Evolutionary conservation across 2,797 vertebrate species (phyloP).

Genomic region (Alcedo quadribrachys): DNA sequence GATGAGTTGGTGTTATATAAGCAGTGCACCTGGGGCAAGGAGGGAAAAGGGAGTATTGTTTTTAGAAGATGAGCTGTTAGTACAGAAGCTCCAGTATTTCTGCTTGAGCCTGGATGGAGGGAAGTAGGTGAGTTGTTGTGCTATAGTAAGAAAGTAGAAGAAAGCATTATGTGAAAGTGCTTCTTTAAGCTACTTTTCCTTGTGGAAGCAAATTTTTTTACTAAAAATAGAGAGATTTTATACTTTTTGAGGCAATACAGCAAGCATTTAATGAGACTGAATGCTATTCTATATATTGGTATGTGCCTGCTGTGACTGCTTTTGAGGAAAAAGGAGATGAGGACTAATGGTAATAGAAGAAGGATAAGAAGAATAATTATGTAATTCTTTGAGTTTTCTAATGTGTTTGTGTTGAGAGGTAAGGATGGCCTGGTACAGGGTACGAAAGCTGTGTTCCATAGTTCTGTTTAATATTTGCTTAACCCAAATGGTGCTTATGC

Average conservation of each 20-base stretch:
- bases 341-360: not conserved
- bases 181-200: not conserved
- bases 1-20: not conserved
- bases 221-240: not conserved
- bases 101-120: accelerated
- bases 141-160: accelerated
- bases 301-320: not conserved
- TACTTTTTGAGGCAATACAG: not conserved
- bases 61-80: not conserved
- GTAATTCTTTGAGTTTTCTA: not conserved
- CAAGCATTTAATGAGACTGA: not conserved
- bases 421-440: not conserved
- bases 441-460: too few relatives aligned
- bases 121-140: not conserved
- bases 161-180: not conserved
- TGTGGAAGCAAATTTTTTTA: accelerated
- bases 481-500: too few relatives aligned
- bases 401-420: not conserved
- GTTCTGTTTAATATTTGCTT: too few relatives aligned
- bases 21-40: accelerated
- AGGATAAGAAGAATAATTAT: not conserved
- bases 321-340: not conserved
- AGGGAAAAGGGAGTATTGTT: accelerated
- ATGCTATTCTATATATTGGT: not conserved
- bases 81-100: accelerated